phyloP scores from a whole-genome alignment of 2,888 invertebrate species.

The Athalia rosae region DNA sequence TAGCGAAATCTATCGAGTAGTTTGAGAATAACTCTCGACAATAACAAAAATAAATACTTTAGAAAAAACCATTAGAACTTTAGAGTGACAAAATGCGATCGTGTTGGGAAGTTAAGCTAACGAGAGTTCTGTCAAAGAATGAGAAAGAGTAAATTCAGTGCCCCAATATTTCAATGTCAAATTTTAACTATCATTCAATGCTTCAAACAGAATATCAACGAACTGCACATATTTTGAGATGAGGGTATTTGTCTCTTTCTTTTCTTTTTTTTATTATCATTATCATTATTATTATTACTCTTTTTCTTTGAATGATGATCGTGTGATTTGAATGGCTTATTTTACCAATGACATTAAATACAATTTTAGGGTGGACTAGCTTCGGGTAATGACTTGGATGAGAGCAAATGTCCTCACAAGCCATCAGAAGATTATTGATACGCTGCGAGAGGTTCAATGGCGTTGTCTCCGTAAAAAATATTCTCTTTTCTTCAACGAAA shows the following conservation, averaged over 20 bases:
- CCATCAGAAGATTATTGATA: conserved; percentile 57
- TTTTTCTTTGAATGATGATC: conserved; percentile 55
- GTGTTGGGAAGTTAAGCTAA: neutral
- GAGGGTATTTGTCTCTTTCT: neutral
- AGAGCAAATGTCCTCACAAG: conserved; percentile 56
- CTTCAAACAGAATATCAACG: conserved; percentile 22
- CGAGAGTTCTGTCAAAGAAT: neutral
- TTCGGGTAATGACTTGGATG: conserved; percentile 61
- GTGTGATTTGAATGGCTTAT: conserved; percentile 59
- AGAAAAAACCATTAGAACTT: neutral
- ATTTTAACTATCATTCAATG: conserved; percentile 25
- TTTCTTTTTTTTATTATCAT: neutral
- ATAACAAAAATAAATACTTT: no score
- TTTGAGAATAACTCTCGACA: no score
- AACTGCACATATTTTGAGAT: conserved; percentile 5
- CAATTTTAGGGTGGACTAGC: conserved; percentile 66
- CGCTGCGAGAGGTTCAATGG: conserved; percentile 55
- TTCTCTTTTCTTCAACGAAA: neutral
- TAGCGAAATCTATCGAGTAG: no score
- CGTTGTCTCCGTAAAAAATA: neutral
- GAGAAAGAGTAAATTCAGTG: conserved; percentile 38
- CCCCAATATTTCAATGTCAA: conserved; percentile 34
- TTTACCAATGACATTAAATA: conserved; percentile 56
- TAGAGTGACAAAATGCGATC: neutral
- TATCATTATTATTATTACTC: neutral